A percentile compares a stretch with the other conserved stretches of the same genome.
These are phyloP conservation scores for Anoplolepis gracilipes DNA, from an alignment of 1,140 invertebrate genomes.

Conservation along the genomic window DNA sequence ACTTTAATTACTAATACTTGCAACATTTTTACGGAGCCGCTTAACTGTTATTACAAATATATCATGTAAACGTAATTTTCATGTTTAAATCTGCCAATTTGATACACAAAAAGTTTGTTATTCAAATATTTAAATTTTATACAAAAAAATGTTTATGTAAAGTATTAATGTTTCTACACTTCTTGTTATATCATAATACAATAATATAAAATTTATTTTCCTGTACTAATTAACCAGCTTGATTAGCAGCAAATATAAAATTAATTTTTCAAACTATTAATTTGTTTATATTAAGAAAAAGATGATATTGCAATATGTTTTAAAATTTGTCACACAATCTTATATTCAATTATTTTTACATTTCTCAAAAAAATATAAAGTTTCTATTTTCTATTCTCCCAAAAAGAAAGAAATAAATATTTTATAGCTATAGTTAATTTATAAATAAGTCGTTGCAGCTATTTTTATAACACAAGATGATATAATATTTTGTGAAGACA, in stretches of 20 bases:
- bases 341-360: constrained; percentile 43
- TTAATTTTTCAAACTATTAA: constrained; percentile 9
- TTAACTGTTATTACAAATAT: constrained; percentile 4
- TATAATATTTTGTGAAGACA: neutral
- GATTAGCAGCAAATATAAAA: neutral
- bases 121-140: no score
- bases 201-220: constrained; percentile 6
- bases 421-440: neutral
- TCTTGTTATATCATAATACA: constrained; percentile 1
- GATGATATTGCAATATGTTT: neutral
- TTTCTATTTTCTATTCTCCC: constrained; percentile 3
- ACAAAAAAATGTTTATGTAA: no score
- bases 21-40: neutral
- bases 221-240: neutral
- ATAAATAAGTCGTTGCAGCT: neutral
- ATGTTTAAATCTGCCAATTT: neutral
- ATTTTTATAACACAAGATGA: neutral
- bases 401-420: neutral
- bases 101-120: neutral
- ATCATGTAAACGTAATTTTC: neutral
- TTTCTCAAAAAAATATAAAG: constrained; percentile 9
- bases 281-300: neutral
- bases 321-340: neutral
- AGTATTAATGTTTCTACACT: no score
- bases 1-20: neutral